Percentiles rank a stretch among this genome's conserved stretches.
Evolutionary conservation across 2,888 invertebrate species (phyloP).

Genomic region (Dioctria rufipes): DNA sequence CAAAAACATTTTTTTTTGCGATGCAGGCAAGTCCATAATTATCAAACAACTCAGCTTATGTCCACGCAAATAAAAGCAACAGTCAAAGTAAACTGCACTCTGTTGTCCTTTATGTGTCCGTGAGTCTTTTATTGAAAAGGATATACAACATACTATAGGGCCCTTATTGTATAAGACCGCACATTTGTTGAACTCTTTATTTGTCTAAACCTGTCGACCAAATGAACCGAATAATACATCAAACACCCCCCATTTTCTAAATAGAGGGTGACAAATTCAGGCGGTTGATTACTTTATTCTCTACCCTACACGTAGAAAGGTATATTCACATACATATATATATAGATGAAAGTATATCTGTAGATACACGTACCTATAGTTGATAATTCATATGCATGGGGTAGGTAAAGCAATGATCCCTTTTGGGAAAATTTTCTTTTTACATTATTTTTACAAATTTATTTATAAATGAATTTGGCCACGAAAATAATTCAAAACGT

Average conservation of each 20-base stretch:
- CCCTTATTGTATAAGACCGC: slow-evolving; percentile 8
- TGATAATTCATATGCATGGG: too few relatives aligned
- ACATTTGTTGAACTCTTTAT: slow-evolving; percentile 62
- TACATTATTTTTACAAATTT: slow-evolving; percentile 13
- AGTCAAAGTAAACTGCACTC: slow-evolving; percentile 21
- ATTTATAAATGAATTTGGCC: slow-evolving; percentile 26
- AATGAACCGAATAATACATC: slow-evolving; percentile 73
- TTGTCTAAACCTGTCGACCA: slow-evolving; percentile 72
- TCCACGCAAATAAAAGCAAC: slow-evolving; percentile 41
- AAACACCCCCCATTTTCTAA: slow-evolving; percentile 67
- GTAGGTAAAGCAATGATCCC: neutral
- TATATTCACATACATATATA: too few relatives aligned
- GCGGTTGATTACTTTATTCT: slow-evolving; percentile 69
- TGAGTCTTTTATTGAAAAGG: slow-evolving; percentile 32
- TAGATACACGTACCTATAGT: too few relatives aligned
- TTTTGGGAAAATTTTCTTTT: neutral
- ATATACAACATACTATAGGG: too few relatives aligned
- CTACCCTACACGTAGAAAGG: neutral
- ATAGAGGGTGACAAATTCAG: slow-evolving; percentile 70
- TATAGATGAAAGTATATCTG: too few relatives aligned
- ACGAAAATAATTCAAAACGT: slow-evolving; percentile 30
- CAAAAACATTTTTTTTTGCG: too few relatives aligned
- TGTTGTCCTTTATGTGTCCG: slow-evolving; percentile 29
- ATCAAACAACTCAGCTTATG: slow-evolving; percentile 17
- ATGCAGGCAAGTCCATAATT: neutral